Percentiles rank a stretch among this genome's conserved stretches.
Conservation (phyloP, 2,888 invertebrate species). For the Hypselothyrea guttata region DNA sequence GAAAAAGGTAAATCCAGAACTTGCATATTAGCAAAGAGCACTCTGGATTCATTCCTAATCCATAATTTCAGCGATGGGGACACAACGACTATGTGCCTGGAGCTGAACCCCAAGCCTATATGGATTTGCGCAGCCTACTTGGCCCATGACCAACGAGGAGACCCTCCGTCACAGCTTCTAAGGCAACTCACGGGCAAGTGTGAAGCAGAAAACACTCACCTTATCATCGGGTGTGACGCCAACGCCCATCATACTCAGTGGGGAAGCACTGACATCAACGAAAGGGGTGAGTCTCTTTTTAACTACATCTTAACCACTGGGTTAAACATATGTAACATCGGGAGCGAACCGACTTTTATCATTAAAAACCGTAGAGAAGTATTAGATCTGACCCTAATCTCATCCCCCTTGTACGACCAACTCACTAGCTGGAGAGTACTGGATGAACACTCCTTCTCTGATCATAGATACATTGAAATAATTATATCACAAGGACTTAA, state of each 20-base stretch:
- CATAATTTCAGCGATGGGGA: background rate
- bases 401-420: background rate
- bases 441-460: conserved; percentile 1
- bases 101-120: background rate
- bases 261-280: no score
- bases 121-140: background rate
- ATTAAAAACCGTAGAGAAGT: background rate
- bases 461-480: background rate
- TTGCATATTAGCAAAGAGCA: background rate
- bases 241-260: no score
- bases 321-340: background rate
- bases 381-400: background rate
- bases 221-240: background rate
- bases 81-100: background rate
- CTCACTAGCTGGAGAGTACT: background rate
- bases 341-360: background rate
- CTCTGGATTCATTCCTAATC: background rate
- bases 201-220: background rate
- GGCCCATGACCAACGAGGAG: no score
- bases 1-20: background rate
- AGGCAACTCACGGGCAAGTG: background rate
- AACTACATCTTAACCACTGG: background rate
- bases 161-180: background rate
- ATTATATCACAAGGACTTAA: no score
- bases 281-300: no score